Evolutionary conservation across 2,888 invertebrate genomes (phyloP), one percentile per base, ranked within the genome.

Genomic region (Dryomyza anilis): DNA sequence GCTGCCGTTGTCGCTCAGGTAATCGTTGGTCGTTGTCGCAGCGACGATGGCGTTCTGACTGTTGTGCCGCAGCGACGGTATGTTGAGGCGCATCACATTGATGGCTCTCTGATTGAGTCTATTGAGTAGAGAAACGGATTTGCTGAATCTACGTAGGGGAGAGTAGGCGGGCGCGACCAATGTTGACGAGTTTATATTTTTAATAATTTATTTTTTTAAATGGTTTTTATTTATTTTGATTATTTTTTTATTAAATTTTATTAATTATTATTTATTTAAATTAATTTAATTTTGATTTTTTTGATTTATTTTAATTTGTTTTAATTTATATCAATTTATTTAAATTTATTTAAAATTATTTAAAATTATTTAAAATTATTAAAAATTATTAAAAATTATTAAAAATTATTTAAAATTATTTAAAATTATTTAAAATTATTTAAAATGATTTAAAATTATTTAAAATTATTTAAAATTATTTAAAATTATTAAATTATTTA

Each of bases 51-150:
- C 65, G 65, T 1, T 50, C 48, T 36, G 48, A 58, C 8, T 66
- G 62, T 33, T 53, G 55, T 63, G 43, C 63, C 69, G 57, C 69
- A 76, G 66, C 65, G 77, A 68, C 16, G 82, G 79, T 71, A 82
- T 83, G 75, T 78, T 80, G 70, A 83, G 74, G 76, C 81, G 81
- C 78, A 83, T 81, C 65, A 76, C 79, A 69, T 78, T 81, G 67
- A 79, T 72, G 67, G 81, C 78, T 78, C 78, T 83, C 70, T 81
- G 81, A 81, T 83, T 82, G 71, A 83, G 79, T 78, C 82, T 83
- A 81, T 80, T 83, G 72, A 81, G 78, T 77, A 83, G 81, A 79
- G 82, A 82, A 78, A 80, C 78, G 77, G 84, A 82, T 81, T 83
- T 83, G 78, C 80, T 81, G 77, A 82, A 83, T 75, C 83, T 81